Conservation (phyloP, 1,140 invertebrate species). For the Hirudo medicinalis region DNA sequence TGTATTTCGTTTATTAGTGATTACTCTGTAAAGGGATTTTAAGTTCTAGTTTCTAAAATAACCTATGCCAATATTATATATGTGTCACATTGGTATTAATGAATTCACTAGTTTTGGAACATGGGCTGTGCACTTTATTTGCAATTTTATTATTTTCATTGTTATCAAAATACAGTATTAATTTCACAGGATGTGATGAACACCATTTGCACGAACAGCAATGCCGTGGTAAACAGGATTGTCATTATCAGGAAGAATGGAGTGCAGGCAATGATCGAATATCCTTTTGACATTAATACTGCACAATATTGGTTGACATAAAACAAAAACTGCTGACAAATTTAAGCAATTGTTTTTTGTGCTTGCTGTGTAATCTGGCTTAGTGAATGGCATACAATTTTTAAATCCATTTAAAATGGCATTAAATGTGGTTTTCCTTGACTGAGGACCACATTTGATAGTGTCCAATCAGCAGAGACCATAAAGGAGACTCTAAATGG, state of each 20-base stretch:
- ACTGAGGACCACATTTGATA: slow-evolving; percentile 61
- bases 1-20: too few relatives aligned
- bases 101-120: too few relatives aligned
- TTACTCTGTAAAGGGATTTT: too few relatives aligned
- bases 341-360: too few relatives aligned
- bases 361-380: too few relatives aligned
- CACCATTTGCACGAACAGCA: slow-evolving; percentile 84
- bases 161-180: background rate
- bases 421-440: background rate
- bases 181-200: slow-evolving; percentile 70
- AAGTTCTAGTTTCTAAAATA: too few relatives aligned
- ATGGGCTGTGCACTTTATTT: too few relatives aligned
- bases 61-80: too few relatives aligned
- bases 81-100: too few relatives aligned
- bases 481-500: slow-evolving; percentile 89
- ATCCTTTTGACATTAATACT: slow-evolving; percentile 55
- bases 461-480: slow-evolving; percentile 77
- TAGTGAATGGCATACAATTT: background rate
- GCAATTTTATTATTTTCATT: background rate
- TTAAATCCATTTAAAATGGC: too few relatives aligned
- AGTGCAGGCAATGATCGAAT: slow-evolving; percentile 98
- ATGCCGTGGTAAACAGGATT: slow-evolving; percentile 79
- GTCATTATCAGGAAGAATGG: slow-evolving; percentile 98
- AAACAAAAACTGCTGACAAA: too few relatives aligned
- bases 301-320: too few relatives aligned